Percentiles rank a stretch among this genome's conserved stretches.
Conservation (phyloP, 2,113 vertebrate genomes). For the Carettochelys insculpta region DNA sequence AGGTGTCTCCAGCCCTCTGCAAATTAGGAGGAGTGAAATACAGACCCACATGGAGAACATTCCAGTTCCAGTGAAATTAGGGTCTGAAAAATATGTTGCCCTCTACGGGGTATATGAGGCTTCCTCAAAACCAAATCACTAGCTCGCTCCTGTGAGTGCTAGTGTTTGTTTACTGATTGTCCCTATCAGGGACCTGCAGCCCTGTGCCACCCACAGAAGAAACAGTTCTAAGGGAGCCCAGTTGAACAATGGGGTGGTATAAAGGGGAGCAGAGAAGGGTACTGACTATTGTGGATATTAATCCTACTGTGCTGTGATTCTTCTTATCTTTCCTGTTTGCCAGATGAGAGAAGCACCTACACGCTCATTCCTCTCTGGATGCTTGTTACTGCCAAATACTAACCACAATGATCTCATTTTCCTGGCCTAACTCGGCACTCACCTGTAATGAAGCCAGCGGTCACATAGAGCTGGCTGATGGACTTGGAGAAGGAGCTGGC, state of each 20-base stretch:
- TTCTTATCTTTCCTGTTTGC: neutral
- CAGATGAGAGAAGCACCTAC: neutral
- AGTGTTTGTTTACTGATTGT: neutral
- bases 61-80: neutral
- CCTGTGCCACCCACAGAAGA: neutral
- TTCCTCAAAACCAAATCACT: neutral
- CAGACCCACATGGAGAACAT: neutral
- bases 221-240: neutral
- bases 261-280: neutral
- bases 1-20: neutral
- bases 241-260: neutral
- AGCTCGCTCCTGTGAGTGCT: neutral
- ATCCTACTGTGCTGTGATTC: neutral
- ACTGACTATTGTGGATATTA: neutral
- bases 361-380: accelerated
- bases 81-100: neutral
- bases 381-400: neutral
- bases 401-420: neutral
- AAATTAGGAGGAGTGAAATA: constrained; percentile 15
- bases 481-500: constrained; percentile 86
- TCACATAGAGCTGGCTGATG: constrained; percentile 87
- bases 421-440: constrained; percentile 13
- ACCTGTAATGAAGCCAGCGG: constrained; percentile 90
- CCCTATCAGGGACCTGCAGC: neutral
- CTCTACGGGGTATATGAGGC: neutral